Conservation (phyloP, 2,797 vertebrate genomes). For the Tapera naevia region DNA sequence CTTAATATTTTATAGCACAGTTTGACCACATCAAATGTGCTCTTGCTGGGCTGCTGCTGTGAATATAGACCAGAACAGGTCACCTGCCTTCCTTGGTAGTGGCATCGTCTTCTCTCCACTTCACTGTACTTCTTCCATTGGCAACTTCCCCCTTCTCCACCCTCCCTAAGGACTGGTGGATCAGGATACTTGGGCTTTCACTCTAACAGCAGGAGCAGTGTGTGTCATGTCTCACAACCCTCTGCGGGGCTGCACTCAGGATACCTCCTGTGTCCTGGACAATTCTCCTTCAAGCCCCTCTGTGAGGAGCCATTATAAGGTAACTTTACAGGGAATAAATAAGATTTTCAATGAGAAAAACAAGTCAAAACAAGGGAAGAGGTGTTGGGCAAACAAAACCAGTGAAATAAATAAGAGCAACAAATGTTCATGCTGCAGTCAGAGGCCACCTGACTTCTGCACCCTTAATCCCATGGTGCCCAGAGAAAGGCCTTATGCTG, state of each 20-base stretch:
- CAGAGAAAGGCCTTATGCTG: neutral
- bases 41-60: neutral
- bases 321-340: neutral
- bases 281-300: neutral
- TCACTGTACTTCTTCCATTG: neutral
- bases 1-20: neutral
- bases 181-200: neutral
- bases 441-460: neutral
- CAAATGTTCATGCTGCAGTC: neutral
- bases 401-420: neutral
- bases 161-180: neutral
- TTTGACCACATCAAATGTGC: neutral
- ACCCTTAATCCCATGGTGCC: neutral
- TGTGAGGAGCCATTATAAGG: neutral
- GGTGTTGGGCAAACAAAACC: neutral
- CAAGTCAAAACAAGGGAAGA: neutral
- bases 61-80: neutral
- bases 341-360: neutral
- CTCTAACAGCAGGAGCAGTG: neutral
- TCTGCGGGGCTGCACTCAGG: rapidly evolving
- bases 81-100: neutral
- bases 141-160: neutral
- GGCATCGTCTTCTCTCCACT: neutral
- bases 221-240: neutral
- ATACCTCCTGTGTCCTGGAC: too few species aligned